Evolutionary conservation across 2,888 invertebrate species (phyloP), one percentile per base, ranked within the genome.

Genomic region (Apeira syringaria): DNA sequence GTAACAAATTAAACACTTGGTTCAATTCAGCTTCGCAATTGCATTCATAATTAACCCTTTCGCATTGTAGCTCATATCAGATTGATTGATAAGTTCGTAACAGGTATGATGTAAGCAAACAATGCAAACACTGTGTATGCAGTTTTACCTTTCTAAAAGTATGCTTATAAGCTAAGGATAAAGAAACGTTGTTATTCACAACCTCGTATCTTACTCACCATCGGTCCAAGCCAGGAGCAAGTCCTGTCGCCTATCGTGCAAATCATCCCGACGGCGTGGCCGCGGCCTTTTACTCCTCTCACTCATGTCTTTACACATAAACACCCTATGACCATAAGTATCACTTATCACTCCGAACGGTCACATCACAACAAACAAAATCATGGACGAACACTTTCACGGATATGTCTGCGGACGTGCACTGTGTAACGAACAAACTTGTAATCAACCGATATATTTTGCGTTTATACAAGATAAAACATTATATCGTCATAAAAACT

Each of bases 151-250:
- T 35, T 34, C 38, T 26, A 39, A 30, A 29, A 11, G 15, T 15
- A 24, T 17, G 28, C 26, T 33, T 17, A 28, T 13, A 8, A 9
- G 6, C 10, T 10, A 26, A 17, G 15, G 1, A 15, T 32, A 17
- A 1, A 11, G 31, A 17, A 37, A 32, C 28, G 27, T 36, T 22
- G 13, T 34, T 42, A 30, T 34, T 35, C 24, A 24, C 28, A 20
- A 13, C 4, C 15, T 15, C 2, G 35, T 5, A 34, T 24, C 29
- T 17, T 11, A 56, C 88, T 88, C 70, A 88, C 88, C 89, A 62
- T 86, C 73, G 45, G 73, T 82, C 88, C 89, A 89, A 50, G 80
- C 74, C 35, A 80, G 70, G 34, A 88, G 76, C 59, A 88, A 64
- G 54, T 88, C 87, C 68, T 85, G 85, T 24, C 71, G 74, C 51